Evolutionary conservation across 2,797 vertebrate species (phyloP).

Genomic region (Lemur catta): DNA sequence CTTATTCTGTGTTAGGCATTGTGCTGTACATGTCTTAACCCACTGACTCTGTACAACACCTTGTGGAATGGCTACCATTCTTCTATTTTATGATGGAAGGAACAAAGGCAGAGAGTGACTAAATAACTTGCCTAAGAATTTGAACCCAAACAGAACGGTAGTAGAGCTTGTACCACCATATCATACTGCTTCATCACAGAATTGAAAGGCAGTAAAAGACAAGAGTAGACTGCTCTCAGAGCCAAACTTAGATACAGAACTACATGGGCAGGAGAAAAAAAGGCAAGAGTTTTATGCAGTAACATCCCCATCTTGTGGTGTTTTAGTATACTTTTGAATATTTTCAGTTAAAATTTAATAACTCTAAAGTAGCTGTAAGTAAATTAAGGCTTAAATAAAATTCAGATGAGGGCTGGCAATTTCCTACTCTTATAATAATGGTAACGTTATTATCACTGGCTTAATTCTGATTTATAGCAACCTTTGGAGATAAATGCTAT

Average conservation of each 20-base stretch:
- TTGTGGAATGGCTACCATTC: not conserved
- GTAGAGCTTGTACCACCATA: not conserved
- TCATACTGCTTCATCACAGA: not conserved
- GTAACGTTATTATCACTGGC: not conserved
- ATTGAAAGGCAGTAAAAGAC: not conserved
- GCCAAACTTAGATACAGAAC: not conserved
- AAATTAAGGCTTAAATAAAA: conserved; percentile 46
- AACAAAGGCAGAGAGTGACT: not conserved
- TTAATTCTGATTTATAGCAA: not conserved
- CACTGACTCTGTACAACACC: not conserved
- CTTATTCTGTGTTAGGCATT: not conserved
- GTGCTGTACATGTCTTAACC: not conserved
- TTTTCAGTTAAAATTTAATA: conserved; percentile 9
- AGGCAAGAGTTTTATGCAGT: not conserved
- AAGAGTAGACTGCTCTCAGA: not conserved
- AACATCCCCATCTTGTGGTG: conserved; percentile 70
- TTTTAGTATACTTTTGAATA: conserved; percentile 35
- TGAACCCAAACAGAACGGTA: not conserved
- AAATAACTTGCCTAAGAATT: not conserved
- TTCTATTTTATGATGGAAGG: not conserved
- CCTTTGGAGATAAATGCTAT: not conserved
- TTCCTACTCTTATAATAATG: not conserved
- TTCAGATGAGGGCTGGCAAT: not conserved
- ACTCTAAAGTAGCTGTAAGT: not conserved
- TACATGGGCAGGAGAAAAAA: not conserved